phyloP scores from a whole-genome alignment of 2,888 invertebrate genomes.

The Pedicia rivosa region DNA sequence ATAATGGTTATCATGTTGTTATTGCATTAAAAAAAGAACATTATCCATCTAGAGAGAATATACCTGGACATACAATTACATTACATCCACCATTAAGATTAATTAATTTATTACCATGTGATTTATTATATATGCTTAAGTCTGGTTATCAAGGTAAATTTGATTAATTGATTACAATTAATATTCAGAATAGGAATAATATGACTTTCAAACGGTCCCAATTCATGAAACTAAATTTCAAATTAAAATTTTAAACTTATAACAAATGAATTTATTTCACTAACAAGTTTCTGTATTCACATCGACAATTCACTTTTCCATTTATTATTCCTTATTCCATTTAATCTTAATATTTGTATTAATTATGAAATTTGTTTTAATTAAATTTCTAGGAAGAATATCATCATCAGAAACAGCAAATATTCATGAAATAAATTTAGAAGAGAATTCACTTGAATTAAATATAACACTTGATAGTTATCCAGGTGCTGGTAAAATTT shows the following conservation, averaged over 20 bases:
- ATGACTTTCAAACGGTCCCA: no score
- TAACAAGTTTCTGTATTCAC: no score
- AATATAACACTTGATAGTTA: conserved; percentile 73
- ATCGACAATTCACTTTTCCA: no score
- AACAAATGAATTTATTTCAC: no score
- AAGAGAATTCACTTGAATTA: conserved; percentile 49
- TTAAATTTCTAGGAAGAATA: conserved; percentile 32
- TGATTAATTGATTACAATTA: no score
- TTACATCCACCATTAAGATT: conserved; percentile 71
- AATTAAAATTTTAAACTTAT: no score
- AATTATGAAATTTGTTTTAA: no score
- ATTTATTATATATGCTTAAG: conserved; percentile 46
- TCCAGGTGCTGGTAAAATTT: conserved; percentile 48
- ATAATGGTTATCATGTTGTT: conserved; percentile 21
- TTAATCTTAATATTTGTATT: no score
- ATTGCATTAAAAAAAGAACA: conserved; percentile 50
- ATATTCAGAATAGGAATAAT: no score
- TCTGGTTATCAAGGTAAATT: conserved; percentile 17
- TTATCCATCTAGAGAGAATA: conserved; percentile 47
- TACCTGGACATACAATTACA: conserved; percentile 74
- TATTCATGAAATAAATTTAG: conserved; percentile 48
- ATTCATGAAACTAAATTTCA: no score
- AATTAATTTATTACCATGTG: conserved; percentile 77
- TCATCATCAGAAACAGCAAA: conserved; percentile 32
- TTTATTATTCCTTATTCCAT: no score